Evolutionary conservation across 2,113 vertebrate genomes (phyloP).

Genomic region (Barbus barbus): DNA sequence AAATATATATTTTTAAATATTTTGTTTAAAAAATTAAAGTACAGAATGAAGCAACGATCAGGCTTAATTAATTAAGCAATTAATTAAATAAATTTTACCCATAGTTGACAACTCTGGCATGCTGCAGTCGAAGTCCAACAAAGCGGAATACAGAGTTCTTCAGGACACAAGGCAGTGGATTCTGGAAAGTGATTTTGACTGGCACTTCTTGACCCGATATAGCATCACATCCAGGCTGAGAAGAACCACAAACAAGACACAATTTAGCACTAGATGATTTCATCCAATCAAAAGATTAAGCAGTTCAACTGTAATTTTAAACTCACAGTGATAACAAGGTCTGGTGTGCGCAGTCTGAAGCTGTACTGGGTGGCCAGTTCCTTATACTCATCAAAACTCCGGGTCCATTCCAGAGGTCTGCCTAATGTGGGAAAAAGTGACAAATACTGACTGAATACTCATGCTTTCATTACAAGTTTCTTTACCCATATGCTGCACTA

Average conservation of each 20-base stretch:
- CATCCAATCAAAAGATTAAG: background rate
- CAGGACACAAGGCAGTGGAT: background rate
- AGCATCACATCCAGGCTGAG: conserved; percentile 12
- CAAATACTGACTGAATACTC: background rate
- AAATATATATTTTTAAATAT: background rate
- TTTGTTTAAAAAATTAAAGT: background rate
- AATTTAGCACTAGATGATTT: background rate
- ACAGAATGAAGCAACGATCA: no score
- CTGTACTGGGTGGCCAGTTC: conserved; percentile 83
- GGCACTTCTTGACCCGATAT: background rate
- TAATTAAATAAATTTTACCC: background rate
- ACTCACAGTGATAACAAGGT: no score
- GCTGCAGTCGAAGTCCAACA: background rate
- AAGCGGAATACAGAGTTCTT: conserved; percentile 5
- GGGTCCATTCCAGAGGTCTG: conserved; percentile 28
- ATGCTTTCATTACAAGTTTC: no score
- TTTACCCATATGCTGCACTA: no score
- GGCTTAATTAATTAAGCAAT: background rate
- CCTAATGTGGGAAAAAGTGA: background rate
- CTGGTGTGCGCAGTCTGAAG: no score
- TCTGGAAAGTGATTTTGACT: conserved; percentile 25
- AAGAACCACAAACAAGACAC: background rate
- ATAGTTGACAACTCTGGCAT: conserved; percentile 1
- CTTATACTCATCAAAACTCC: conserved; percentile 20
- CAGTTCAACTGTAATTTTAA: background rate